These are phyloP conservation scores for Tachystola acroxantha DNA, from an alignment of 2,888 invertebrate species.

Conservation along the genomic window DNA sequence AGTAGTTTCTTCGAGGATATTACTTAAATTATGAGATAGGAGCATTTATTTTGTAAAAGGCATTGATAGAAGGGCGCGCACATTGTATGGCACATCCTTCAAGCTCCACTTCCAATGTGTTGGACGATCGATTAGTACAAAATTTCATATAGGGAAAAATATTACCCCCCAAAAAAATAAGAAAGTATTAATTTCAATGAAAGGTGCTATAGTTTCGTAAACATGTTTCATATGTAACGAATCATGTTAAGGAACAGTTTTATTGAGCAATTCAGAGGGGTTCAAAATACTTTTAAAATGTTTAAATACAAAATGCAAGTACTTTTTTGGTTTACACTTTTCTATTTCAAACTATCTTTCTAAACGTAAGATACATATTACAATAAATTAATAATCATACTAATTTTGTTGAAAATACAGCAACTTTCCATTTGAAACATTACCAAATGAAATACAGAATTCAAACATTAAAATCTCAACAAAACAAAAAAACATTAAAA, in stretches of 20 bases:
- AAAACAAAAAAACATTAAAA: too few species aligned
- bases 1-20: slow-evolving; percentile 74
- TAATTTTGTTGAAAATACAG: too few species aligned
- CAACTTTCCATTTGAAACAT: too few species aligned
- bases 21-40: slow-evolving; percentile 75
- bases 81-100: slow-evolving; percentile 35
- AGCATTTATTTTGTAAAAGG: slow-evolving; percentile 60
- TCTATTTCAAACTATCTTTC: too few species aligned
- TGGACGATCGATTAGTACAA: slow-evolving; percentile 69
- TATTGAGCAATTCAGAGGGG: too few species aligned
- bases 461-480: too few species aligned
- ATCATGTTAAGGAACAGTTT: slow-evolving; percentile 3
- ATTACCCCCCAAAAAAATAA: slow-evolving; percentile 72
- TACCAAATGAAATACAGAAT: too few species aligned
- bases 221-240: slow-evolving; percentile 31
- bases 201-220: slow-evolving; percentile 50
- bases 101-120: slow-evolving; percentile 48
- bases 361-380: too few species aligned
- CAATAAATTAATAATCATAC: too few species aligned
- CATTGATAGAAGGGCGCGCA: slow-evolving; percentile 43
- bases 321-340: too few species aligned
- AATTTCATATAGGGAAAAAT: slow-evolving; percentile 67
- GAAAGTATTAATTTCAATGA: slow-evolving; percentile 66
- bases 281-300: too few species aligned
- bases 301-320: too few species aligned